Conservation (phyloP, 2,888 invertebrate genomes). For the Netelia fuscicornis region DNA sequence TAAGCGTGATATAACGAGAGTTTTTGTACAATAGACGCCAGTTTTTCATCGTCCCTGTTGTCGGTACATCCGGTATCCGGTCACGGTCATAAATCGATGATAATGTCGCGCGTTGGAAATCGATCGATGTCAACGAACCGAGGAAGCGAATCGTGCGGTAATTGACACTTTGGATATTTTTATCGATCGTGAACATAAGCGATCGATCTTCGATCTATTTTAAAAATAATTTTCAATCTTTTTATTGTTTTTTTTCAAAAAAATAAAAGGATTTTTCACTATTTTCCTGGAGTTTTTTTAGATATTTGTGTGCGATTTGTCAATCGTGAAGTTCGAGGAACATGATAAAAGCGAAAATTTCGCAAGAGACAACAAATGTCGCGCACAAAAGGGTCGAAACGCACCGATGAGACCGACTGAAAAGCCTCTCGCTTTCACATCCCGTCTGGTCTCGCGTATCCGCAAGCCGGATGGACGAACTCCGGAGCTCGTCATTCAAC, state of each 20-base stretch:
- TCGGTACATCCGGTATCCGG: constrained; percentile 79
- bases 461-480: constrained; percentile 55
- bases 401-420: constrained; percentile 41
- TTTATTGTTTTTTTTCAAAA: neutral
- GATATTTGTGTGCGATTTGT: neutral
- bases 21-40: constrained; percentile 45
- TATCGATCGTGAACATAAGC: neutral
- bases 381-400: constrained; percentile 46
- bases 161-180: neutral
- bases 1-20: neutral
- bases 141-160: neutral
- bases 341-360: neutral
- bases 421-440: constrained; percentile 64
- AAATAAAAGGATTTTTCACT: neutral
- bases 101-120: constrained; percentile 68
- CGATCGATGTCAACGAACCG: constrained; percentile 77
- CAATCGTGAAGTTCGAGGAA: neutral
- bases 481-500: constrained; percentile 59
- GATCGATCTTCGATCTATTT: neutral
- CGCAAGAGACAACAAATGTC: constrained; percentile 21
- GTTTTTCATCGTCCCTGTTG: constrained; percentile 73
- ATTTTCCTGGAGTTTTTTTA: neutral
- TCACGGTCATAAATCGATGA: constrained; percentile 69
- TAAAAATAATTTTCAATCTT: neutral
- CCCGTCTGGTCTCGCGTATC: constrained; percentile 44